These are phyloP conservation scores for Drosophila biarmipes DNA, from an alignment of 1,140 invertebrate species.

Conservation along the genomic window DNA sequence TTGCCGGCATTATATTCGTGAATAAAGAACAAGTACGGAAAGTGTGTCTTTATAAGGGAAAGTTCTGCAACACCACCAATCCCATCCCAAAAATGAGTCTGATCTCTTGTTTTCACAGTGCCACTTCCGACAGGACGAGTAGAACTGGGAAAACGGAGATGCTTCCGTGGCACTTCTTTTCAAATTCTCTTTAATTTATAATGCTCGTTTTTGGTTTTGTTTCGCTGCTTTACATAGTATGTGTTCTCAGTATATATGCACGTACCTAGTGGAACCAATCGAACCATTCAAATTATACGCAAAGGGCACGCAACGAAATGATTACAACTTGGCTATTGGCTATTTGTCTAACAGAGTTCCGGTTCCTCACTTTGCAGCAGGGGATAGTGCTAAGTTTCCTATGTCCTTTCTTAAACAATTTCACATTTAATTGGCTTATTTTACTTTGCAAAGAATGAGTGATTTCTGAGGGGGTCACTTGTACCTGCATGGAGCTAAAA, in stretches of 20 bases:
- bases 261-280: constrained; percentile 51
- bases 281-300: constrained; percentile 53
- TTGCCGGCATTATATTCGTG: constrained; percentile 42
- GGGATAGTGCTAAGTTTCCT: constrained; percentile 29
- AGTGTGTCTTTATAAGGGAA: neutral
- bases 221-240: constrained; percentile 50
- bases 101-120: neutral
- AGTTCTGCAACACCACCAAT: neutral
- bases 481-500: constrained; percentile 45
- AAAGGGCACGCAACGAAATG: constrained; percentile 49
- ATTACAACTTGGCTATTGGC: constrained; percentile 44
- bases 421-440: constrained; percentile 38
- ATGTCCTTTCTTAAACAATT: constrained; percentile 28
- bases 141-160: neutral
- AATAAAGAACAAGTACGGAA: constrained; percentile 31
- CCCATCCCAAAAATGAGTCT: neutral
- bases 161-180: constrained; percentile 12
- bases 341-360: constrained; percentile 31
- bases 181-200: constrained; percentile 57
- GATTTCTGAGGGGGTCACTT: constrained; percentile 5
- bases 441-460: constrained; percentile 19
- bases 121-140: neutral
- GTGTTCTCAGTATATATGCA: constrained; percentile 50
- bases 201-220: constrained; percentile 37
- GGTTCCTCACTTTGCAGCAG: constrained; percentile 22